Conservation (phyloP, 1,140 invertebrate genomes). For the Drosophila insularis region DNA sequence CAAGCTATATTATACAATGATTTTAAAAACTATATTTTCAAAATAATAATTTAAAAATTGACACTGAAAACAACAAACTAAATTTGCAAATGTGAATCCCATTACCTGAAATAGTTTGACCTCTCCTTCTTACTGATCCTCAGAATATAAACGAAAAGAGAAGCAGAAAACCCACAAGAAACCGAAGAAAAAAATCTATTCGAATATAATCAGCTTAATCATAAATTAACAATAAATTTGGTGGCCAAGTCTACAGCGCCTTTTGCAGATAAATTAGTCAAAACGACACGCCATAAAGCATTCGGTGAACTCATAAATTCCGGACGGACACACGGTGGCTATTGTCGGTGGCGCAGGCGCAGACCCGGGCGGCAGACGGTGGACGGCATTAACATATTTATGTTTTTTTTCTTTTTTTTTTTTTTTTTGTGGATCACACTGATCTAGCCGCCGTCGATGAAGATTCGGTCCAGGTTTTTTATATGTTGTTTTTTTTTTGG, state of each 20-base stretch:
- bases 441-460: constrained; percentile 67
- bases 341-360: constrained; percentile 34
- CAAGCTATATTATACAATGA: too few species aligned
- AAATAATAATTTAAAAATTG: background rate
- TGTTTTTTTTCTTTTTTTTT: constrained; percentile 42
- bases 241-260: constrained; percentile 52
- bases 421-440: constrained; percentile 42
- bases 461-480: constrained; percentile 25
- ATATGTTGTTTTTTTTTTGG: constrained; percentile 33
- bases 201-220: constrained; percentile 68
- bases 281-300: constrained; percentile 81
- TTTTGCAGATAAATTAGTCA: constrained; percentile 80
- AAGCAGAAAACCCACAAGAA: background rate
- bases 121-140: background rate
- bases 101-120: background rate
- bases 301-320: constrained; percentile 79
- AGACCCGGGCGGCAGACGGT: constrained; percentile 34
- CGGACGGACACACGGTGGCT: constrained; percentile 47
- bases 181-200: constrained; percentile 34
- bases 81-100: background rate
- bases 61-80: background rate
- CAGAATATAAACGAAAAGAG: background rate
- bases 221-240: constrained; percentile 78
- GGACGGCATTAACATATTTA: constrained; percentile 75
- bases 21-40: too few species aligned